A percentile compares a stretch with the other conserved stretches of the same genome.
These are phyloP conservation scores for Griposia aprilina DNA, from an alignment of 2,888 invertebrate genomes.

Conservation along the genomic window DNA sequence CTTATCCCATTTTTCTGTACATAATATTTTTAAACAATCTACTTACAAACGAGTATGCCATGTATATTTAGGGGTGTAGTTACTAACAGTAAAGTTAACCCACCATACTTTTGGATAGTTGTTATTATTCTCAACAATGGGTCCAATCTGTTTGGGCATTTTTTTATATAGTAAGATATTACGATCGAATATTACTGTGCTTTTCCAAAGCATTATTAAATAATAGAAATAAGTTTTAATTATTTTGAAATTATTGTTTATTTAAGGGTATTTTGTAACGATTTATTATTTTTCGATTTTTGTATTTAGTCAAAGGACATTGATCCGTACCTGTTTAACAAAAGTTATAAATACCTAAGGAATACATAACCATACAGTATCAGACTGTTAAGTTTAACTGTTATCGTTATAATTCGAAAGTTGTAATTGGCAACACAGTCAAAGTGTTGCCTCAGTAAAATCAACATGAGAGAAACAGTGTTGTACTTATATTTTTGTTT, in stretches of 20 bases:
- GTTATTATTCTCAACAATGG: slow-evolving; percentile 29
- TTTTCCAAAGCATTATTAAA: slow-evolving; percentile 8
- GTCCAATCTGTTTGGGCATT: slow-evolving; percentile 59
- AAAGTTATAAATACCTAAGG: slow-evolving; percentile 19
- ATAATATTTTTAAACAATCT: slow-evolving; percentile 28
- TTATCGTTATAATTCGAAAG: neutral
- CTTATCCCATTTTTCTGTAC: slow-evolving; percentile 13
- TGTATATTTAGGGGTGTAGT: slow-evolving; percentile 37
- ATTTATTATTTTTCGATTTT: slow-evolving; percentile 3
- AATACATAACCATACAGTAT: neutral
- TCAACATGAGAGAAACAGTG: neutral
- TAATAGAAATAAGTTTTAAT: slow-evolving; percentile 1
- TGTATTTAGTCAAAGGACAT: slow-evolving; percentile 35
- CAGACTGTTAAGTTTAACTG: slow-evolving; percentile 15
- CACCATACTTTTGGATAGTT: slow-evolving; percentile 50
- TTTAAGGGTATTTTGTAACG: slow-evolving; percentile 21
- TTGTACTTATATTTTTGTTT: slow-evolving; percentile 3
- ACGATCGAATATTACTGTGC: neutral
- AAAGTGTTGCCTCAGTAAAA: slow-evolving; percentile 5
- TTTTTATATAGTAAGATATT: slow-evolving; percentile 16
- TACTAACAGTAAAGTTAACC: slow-evolving; percentile 40
- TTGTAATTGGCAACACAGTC: neutral
- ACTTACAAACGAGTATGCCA: slow-evolving; percentile 37
- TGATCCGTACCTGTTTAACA: slow-evolving; percentile 50
- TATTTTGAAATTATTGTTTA: slow-evolving; percentile 12